Evolutionary conservation across 2,797 vertebrate species (phyloP).

Genomic region (Diglossa cyanea): DNA sequence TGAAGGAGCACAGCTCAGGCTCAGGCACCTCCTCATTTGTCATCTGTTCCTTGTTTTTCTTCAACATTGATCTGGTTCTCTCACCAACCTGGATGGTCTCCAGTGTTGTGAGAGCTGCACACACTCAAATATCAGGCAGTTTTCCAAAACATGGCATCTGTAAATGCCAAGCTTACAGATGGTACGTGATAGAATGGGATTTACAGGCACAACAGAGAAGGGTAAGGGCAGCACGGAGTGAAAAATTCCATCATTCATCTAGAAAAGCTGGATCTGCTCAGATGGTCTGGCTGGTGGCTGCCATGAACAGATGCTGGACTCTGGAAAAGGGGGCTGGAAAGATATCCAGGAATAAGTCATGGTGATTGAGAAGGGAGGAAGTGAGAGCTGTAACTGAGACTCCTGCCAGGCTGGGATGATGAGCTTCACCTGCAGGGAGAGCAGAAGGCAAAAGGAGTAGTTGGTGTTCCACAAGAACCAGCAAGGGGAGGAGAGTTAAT

Average conservation of each 20-base stretch:
- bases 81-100: constrained; percentile 29
- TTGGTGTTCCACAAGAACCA: background rate
- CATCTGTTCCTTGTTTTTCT: constrained; percentile 19
- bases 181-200: background rate
- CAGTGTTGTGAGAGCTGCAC: background rate
- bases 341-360: background rate
- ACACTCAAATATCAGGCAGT: background rate
- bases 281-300: background rate
- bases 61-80: background rate
- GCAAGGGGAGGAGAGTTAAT: accelerated
- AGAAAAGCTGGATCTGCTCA: background rate
- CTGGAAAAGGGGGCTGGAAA: background rate
- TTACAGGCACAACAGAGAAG: background rate
- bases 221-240: background rate
- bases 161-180: constrained; percentile 32
- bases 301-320: background rate
- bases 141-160: constrained; percentile 4
- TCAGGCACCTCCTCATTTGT: constrained; percentile 9
- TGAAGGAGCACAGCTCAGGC: background rate
- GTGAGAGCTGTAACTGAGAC: background rate
- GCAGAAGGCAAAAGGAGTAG: background rate
- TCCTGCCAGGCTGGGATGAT: background rate
- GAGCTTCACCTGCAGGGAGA: background rate
- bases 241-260: background rate
- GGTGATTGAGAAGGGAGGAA: background rate